Evolutionary conservation across 2,113 vertebrate species (phyloP).

Genomic region (Tichodroma muraria): DNA sequence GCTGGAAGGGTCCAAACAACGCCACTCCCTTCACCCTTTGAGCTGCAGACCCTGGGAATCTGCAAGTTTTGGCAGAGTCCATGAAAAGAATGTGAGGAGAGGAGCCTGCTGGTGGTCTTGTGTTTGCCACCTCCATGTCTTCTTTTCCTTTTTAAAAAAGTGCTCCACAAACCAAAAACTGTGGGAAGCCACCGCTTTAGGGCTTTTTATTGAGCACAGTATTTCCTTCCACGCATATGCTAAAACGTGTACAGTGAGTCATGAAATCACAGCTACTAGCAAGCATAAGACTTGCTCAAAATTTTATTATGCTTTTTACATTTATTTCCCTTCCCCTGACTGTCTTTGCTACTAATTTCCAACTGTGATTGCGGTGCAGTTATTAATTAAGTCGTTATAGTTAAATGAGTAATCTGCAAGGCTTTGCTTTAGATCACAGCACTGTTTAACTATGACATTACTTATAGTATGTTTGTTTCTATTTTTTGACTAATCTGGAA

Average conservation of each 20-base stretch:
- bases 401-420: neutral
- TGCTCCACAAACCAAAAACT: neutral
- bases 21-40: neutral
- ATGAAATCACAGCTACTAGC: neutral
- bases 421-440: neutral
- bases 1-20: neutral
- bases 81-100: neutral
- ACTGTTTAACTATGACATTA: neutral
- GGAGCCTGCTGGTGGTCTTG: neutral
- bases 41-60: neutral
- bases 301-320: neutral
- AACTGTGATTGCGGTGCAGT: neutral
- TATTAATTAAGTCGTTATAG: neutral
- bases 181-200: neutral
- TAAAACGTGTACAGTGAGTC: neutral
- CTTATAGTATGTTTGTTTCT: neutral
- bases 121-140: neutral
- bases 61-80: neutral
- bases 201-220: neutral
- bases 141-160: neutral
- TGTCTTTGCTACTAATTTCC: conserved; percentile 9
- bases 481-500: neutral
- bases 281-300: neutral
- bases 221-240: neutral
- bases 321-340: neutral